Evolutionary conservation across 2,113 vertebrate genomes (phyloP), one percentile per base, ranked within the genome.

Genomic region (Pituophis catenifer): DNA sequence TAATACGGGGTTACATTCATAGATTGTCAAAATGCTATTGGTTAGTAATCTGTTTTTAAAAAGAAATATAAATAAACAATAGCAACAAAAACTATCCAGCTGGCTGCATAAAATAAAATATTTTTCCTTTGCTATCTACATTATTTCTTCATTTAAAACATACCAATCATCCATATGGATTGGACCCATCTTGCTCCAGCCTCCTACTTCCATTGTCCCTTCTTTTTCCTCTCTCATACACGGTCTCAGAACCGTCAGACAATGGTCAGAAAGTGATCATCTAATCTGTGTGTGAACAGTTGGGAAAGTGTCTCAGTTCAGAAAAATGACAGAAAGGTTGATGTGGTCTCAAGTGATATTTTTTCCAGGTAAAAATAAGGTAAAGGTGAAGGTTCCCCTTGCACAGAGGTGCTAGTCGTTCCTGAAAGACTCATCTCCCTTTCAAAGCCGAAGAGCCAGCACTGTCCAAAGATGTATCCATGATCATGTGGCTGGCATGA

Each of bases 311-410:
- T 94, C 89, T 94, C 62, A 89, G 53, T 96, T 92, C 81, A 88
- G 93, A 96, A 92, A 96, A 53, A n/a, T 95, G 88, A 87, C 93
- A 94, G 38, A 92, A 94, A 19, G 15, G 29, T 93, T 93, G 53
- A 11, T 92, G 87, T 87, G 50, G 23, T 96, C 3, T 94, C 92
- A 91, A 88, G 87, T 87, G 81, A 24, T 88, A 19, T 24, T 59
- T 7, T 50, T 89, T 53, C 44, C 44, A 48, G 38, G 38, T 44
- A 44, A 44, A 44, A 44, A 44, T 44, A 48, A 48, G 44, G 44
- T 48, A 48, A 48, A 48, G 44, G 44, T 48, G 4, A 48, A 48
- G 1, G 44, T 48, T 48, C 44, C 44, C 44, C 44, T 48, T 48
- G 44, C 44, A 48, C 44, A 48, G 44, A 48, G 3, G 44, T 48